Evolutionary conservation across 2,113 vertebrate genomes (phyloP).

Genomic region (Electrona antarctica): DNA sequence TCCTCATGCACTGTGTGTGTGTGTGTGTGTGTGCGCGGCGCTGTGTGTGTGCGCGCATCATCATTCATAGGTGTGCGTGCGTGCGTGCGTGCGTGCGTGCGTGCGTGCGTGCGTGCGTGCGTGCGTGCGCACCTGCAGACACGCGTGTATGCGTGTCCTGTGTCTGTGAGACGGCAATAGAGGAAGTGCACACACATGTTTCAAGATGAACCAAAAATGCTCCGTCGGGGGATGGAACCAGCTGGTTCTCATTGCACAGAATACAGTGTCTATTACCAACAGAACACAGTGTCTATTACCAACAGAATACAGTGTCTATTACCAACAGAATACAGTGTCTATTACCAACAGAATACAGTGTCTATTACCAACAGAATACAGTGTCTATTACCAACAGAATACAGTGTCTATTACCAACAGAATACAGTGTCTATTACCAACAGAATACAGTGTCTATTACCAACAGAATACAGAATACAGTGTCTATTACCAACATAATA

Average conservation of each 20-base stretch:
- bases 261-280: conserved; percentile 54
- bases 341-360: conserved; percentile 35
- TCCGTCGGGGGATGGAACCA: conserved; percentile 49
- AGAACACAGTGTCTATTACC: conserved; percentile 41
- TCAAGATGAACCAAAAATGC: conserved; percentile 67
- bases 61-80: no score
- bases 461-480: conserved; percentile 36
- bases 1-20: not conserved
- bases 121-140: no score
- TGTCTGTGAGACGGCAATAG: no score
- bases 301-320: conserved; percentile 40
- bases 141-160: no score
- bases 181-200: conserved; percentile 23
- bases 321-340: conserved; percentile 39
- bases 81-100: no score
- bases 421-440: conserved; percentile 41
- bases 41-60: not conserved
- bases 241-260: conserved; percentile 66
- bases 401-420: conserved; percentile 37
- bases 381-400: conserved; percentile 40
- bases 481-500: no score
- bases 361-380: conserved; percentile 44
- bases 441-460: conserved; percentile 42
- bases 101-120: no score
- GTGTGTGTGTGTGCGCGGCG: not conserved